Percentiles rank a stretch among this genome's conserved stretches.
phyloP scores from a whole-genome alignment of 2,888 invertebrate genomes.

The Hirtodrosophila cameraria region DNA sequence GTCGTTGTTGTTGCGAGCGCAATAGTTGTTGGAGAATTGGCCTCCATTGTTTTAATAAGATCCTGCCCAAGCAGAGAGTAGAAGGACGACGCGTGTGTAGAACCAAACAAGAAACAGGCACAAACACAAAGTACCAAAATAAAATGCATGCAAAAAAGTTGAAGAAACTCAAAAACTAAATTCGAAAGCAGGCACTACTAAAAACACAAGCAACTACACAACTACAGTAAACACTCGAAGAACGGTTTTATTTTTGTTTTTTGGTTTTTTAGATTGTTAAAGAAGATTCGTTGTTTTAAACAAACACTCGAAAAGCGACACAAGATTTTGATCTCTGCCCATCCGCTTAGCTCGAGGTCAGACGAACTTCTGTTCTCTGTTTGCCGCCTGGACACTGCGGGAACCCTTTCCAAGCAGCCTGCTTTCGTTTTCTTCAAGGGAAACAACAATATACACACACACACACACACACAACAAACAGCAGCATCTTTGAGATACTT shows the following conservation, averaged over 20 bases:
- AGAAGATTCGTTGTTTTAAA: conserved; percentile 10
- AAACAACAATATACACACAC: too few species aligned
- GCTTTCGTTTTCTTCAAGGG: conserved; percentile 67
- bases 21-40: conserved; percentile 45
- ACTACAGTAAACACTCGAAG: conserved; percentile 23
- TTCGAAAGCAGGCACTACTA: conserved; percentile 27
- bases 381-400: conserved; percentile 64
- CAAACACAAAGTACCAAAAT: conserved; percentile 56
- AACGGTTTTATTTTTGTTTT: not conserved
- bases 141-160: conserved; percentile 68
- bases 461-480: too few species aligned
- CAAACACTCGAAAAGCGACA: conserved; percentile 46
- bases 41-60: conserved; percentile 53
- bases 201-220: conserved; percentile 2
- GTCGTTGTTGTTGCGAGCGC: conserved; percentile 45
- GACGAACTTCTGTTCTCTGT: conserved; percentile 83
- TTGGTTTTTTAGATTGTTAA: not conserved
- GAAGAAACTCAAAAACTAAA: conserved; percentile 19
- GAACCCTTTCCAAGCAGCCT: conserved; percentile 70
- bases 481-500: conserved; percentile 53
- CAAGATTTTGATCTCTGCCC: conserved; percentile 58
- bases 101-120: conserved; percentile 44
- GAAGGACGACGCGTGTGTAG: conserved; percentile 6
- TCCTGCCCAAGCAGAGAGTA: conserved; percentile 14
- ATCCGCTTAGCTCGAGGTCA: conserved; percentile 83